phyloP scores from a whole-genome alignment of 2,113 vertebrate genomes.

The Myiagra hebetior region DNA sequence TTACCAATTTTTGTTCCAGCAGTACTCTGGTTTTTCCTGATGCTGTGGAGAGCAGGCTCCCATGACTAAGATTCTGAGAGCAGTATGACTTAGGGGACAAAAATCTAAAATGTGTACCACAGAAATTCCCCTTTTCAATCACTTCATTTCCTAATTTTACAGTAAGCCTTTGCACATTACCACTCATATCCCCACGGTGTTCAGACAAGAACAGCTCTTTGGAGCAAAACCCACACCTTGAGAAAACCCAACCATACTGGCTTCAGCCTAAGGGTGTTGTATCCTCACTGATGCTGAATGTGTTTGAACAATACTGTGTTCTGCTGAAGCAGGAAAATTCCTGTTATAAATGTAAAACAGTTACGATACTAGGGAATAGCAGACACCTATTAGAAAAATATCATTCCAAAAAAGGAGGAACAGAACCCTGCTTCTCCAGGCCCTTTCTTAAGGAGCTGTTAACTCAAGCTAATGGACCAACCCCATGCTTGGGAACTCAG shows the following conservation, averaged over 20 bases:
- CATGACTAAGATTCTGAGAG: background rate
- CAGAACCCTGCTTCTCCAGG: background rate
- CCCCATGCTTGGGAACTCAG: background rate
- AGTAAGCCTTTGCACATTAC: background rate
- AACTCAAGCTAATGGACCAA: background rate
- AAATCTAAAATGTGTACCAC: background rate
- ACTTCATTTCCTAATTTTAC: background rate
- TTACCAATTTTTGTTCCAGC: background rate
- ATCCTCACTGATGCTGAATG: background rate
- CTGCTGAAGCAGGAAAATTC: background rate
- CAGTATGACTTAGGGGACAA: background rate
- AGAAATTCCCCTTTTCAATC: background rate
- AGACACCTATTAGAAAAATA: background rate
- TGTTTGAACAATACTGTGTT: background rate
- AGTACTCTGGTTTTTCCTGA: background rate
- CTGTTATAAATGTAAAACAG: background rate
- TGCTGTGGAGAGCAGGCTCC: background rate
- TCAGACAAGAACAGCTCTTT: background rate
- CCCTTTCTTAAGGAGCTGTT: background rate
- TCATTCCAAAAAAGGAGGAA: background rate
- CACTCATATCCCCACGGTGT: background rate
- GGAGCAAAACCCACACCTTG: background rate
- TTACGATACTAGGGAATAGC: background rate
- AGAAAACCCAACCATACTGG: background rate
- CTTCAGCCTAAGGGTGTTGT: background rate